Conservation (phyloP, 2,797 vertebrate species). For the Gallinago nigripennis region DNA sequence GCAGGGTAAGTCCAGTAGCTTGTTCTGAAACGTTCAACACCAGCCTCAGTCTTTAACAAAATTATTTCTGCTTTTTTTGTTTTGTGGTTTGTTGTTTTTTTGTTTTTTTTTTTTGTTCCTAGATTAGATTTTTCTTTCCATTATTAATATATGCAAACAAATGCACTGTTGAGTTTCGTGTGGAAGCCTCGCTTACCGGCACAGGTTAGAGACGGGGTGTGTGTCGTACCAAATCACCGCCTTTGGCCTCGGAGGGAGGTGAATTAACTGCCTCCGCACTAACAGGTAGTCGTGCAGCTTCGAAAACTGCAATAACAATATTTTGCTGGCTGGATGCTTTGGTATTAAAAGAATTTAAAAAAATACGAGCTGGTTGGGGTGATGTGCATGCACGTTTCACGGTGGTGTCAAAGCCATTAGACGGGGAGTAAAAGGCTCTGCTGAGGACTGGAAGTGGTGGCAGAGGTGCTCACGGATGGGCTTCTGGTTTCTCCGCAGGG, state of each 20-base stretch:
- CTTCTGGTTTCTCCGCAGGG: not conserved
- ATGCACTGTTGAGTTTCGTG: conserved; percentile 15
- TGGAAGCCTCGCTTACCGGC: conserved; percentile 1
- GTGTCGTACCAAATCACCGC: not conserved
- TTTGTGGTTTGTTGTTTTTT: not conserved
- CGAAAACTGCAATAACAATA: not conserved
- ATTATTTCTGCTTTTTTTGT: not conserved
- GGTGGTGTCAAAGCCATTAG: not conserved
- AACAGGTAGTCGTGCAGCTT: not conserved
- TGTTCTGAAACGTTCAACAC: not conserved
- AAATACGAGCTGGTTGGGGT: not conserved
- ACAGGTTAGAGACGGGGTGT: not conserved
- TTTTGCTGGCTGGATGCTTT: not conserved
- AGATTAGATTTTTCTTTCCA: conserved; percentile 53
- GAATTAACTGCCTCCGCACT: not conserved
- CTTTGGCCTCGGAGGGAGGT: not conserved
- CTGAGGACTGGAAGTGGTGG: not conserved
- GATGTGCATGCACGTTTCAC: not conserved
- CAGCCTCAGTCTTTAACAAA: conserved; percentile 19
- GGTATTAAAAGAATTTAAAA: not conserved
- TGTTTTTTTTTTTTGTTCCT: not conserved
- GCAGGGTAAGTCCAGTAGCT: conserved; percentile 91
- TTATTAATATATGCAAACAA: conserved; percentile 28
- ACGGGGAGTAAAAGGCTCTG: not conserved
- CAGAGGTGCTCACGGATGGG: not conserved